Conservation (phyloP, 2,113 vertebrate species). For the Pungitius pungitius region DNA sequence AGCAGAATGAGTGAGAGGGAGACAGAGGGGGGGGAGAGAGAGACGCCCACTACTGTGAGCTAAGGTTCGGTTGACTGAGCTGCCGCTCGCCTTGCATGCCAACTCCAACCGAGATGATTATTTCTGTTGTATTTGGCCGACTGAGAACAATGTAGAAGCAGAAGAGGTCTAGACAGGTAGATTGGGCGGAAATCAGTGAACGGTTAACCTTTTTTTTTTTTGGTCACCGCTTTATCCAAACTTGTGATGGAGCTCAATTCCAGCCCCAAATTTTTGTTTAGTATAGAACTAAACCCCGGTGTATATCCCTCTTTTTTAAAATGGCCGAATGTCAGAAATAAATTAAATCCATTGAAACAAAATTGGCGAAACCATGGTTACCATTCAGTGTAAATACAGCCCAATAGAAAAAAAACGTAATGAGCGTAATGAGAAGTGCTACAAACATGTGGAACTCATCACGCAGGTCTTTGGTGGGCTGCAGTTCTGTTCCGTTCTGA, state of each 20-base stretch:
- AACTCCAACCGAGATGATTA: conserved; percentile 43
- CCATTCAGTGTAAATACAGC: not conserved
- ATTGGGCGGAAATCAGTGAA: conserved; percentile 26
- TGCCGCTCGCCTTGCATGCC: conserved; percentile 39
- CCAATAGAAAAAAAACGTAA: not conserved
- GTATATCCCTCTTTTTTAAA: not conserved
- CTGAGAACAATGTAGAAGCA: conserved; percentile 21
- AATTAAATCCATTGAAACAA: not conserved
- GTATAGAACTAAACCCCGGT: not conserved
- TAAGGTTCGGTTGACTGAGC: conserved; percentile 60
- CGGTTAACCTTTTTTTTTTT: conserved; percentile 27
- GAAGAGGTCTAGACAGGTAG: conserved; percentile 31
- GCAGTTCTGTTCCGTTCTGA: conserved; percentile 35
- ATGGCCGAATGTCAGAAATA: not conserved
- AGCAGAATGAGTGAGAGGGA: conserved; percentile 71
- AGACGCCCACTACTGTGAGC: conserved; percentile 66
- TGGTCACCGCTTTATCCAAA: conserved; percentile 30
- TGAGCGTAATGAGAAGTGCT: no score
- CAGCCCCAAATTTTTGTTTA: not conserved
- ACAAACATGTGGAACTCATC: no score
- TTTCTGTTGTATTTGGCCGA: conserved; percentile 42
- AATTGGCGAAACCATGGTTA: not conserved
- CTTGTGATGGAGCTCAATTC: not conserved
- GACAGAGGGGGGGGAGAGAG: conserved; percentile 53
- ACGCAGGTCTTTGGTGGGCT: conserved; percentile 30